Percentiles rank a stretch among this genome's conserved stretches.
Evolutionary conservation across 2,797 vertebrate species (phyloP).

Genomic region (Lepilemur septentrionalis): DNA sequence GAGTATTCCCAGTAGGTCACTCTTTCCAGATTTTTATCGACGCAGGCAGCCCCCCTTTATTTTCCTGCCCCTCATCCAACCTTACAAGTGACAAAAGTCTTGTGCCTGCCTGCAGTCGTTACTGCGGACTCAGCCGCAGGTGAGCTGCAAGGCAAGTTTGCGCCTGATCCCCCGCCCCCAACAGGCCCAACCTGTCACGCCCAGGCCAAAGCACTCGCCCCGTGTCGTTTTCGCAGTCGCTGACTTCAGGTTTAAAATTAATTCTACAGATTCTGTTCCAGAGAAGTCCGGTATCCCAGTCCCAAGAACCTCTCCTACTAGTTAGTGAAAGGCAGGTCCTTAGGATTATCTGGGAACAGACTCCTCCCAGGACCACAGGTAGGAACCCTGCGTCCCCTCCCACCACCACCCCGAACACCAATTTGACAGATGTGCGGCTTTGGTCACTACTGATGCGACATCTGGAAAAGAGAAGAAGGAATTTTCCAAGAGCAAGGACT

Average conservation of each 20-base stretch:
- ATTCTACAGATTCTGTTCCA: background rate
- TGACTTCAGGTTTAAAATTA: background rate
- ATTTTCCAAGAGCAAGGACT: background rate
- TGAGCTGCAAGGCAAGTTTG: background rate
- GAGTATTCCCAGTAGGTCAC: background rate
- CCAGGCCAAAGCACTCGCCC: rapidly evolving
- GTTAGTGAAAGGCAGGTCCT: background rate
- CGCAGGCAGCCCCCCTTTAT: background rate
- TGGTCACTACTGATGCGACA: background rate
- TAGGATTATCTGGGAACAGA: background rate
- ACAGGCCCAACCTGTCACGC: background rate
- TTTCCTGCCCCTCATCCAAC: background rate
- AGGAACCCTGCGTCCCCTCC: background rate
- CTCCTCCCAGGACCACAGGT: background rate
- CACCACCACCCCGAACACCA: background rate
- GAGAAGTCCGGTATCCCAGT: background rate
- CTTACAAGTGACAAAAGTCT: background rate
- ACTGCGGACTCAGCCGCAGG: background rate
- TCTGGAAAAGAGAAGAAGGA: background rate
- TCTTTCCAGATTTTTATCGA: background rate
- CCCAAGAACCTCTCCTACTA: background rate
- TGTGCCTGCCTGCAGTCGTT: background rate
- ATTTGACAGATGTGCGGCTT: background rate
- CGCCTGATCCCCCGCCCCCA: rapidly evolving
- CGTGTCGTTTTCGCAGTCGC: background rate